Percentiles rank a stretch among this genome's conserved stretches.
Conservation (phyloP, 1,140 invertebrate genomes). For the Bombus sibiricus region DNA sequence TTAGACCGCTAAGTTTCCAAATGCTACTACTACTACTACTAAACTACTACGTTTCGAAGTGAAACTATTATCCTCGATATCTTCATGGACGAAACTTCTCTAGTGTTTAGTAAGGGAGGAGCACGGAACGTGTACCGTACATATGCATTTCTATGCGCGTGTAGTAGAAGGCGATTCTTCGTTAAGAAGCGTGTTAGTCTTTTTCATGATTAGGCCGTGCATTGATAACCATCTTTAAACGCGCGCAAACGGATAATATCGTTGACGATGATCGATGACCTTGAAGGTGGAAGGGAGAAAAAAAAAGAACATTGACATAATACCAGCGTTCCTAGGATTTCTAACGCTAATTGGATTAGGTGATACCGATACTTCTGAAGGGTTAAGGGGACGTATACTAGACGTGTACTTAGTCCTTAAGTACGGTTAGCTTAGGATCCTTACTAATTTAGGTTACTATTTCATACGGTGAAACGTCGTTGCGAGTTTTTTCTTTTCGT, state of each 20-base stretch:
- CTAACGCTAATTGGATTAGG: background rate
- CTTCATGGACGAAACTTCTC: background rate
- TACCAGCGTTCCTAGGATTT: background rate
- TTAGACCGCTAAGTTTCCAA: constrained; percentile 19
- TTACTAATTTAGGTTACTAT: constrained; percentile 4
- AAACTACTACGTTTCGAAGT: background rate
- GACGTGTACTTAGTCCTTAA: constrained; percentile 25
- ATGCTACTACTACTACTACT: background rate
- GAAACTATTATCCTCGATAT: constrained; percentile 7
- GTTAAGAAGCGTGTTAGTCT: background rate
- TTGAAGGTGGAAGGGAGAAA: background rate
- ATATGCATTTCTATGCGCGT: background rate
- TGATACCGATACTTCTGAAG: background rate
- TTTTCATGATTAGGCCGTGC: background rate
- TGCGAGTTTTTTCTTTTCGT: background rate
- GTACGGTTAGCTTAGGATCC: constrained; percentile 2
- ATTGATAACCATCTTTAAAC: background rate
- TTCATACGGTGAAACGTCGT: background rate
- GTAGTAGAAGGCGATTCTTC: background rate
- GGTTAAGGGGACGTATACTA: background rate
- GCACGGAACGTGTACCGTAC: background rate
- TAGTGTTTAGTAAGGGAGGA: background rate
- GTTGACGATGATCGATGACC: background rate
- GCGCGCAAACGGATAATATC: background rate
- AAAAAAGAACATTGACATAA: background rate